phyloP scores from a whole-genome alignment of 2,113 vertebrate species.

The Etheostoma spectabile region DNA sequence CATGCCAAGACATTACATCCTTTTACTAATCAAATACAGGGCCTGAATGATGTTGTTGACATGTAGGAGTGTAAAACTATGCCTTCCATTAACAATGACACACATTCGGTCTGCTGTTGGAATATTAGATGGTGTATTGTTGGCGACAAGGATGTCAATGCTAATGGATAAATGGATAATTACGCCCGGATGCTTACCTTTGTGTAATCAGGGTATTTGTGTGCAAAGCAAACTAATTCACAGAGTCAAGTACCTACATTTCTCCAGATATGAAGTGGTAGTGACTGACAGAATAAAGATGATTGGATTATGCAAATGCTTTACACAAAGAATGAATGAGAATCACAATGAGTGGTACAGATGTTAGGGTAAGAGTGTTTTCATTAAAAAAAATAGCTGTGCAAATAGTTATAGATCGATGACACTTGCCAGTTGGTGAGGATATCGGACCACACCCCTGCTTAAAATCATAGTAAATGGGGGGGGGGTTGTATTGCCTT shows the following conservation, averaged over 20 bases:
- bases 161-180: conserved; percentile 47
- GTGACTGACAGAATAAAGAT: conserved; percentile 39
- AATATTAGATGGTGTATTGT: conserved; percentile 16
- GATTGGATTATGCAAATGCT: conserved; percentile 43
- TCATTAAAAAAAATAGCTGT: not conserved
- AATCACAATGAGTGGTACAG: conserved; percentile 18
- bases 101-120: conserved; percentile 11
- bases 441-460: not conserved
- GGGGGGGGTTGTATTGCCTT: not conserved
- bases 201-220: not conserved
- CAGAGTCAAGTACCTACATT: conserved; percentile 28
- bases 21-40: conserved; percentile 49
- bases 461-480: not conserved
- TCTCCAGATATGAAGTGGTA: conserved; percentile 27
- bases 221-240: conserved; percentile 27
- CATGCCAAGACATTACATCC: conserved; percentile 43
- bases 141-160: conserved; percentile 4
- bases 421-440: not conserved
- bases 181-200: conserved; percentile 29
- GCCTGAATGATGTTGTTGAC: conserved; percentile 17
- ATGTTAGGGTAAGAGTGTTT: conserved; percentile 16
- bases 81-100: conserved; percentile 23
- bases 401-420: not conserved
- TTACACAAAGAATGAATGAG: conserved; percentile 17
- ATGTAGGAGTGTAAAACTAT: conserved; percentile 8